Evolutionary conservation across 2,888 invertebrate genomes (phyloP).

Genomic region (Oscheius sp.): DNA sequence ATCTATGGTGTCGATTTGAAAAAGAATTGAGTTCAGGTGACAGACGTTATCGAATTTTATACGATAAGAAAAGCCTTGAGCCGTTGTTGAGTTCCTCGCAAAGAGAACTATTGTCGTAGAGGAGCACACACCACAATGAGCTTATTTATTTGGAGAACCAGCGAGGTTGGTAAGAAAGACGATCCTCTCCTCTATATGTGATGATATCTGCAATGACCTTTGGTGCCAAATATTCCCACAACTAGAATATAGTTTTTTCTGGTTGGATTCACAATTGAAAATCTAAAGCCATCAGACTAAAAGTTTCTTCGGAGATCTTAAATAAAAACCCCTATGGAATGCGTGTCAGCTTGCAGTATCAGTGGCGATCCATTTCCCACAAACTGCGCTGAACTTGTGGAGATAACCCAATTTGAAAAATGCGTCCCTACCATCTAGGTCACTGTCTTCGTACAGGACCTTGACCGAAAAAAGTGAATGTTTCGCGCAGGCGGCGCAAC

Average conservation of each 20-base stretch:
- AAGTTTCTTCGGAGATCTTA: too few species aligned
- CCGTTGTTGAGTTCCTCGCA: background rate
- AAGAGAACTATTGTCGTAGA: background rate
- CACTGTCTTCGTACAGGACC: conserved; percentile 32
- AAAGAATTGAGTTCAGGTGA: too few species aligned
- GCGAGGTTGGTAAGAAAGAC: too few species aligned
- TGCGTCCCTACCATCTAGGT: conserved; percentile 31
- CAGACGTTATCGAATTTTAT: background rate
- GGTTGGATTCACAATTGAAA: too few species aligned
- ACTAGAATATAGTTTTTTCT: too few species aligned
- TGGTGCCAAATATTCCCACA: too few species aligned
- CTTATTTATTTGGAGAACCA: background rate
- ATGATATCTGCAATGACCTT: too few species aligned
- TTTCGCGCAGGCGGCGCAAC: conserved; percentile 30
- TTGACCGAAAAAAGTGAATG: conserved; percentile 35
- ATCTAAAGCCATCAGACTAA: too few species aligned
- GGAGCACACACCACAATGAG: background rate
- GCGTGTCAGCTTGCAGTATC: conserved; percentile 21
- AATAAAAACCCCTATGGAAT: background rate
- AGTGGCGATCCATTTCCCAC: conserved; percentile 24
- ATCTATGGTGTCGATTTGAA: too few species aligned
- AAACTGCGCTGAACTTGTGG: conserved; percentile 29
- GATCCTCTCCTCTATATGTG: too few species aligned
- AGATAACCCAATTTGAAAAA: conserved; percentile 35
- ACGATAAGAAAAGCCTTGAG: background rate